Percentiles rank a stretch among this genome's conserved stretches.
Conservation (phyloP, 1,140 invertebrate species). For the Harlomillsia oculata region DNA sequence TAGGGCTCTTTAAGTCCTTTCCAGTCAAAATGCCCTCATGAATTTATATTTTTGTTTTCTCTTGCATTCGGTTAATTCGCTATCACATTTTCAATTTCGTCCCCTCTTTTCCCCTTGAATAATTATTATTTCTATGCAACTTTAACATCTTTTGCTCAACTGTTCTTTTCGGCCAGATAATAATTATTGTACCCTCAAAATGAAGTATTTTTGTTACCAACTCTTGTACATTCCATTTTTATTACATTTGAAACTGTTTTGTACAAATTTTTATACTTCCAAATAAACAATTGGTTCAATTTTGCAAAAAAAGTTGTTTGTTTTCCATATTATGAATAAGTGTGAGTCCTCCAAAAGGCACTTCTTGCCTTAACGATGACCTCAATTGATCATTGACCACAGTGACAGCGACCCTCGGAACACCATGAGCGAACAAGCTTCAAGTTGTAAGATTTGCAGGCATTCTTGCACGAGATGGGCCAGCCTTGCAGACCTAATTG, state of each 20-base stretch:
- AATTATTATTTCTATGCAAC: too few relatives aligned
- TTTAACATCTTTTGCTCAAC: too few relatives aligned
- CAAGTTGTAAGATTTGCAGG: conserved; percentile 1
- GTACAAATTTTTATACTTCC: not conserved
- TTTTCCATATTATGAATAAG: too few relatives aligned
- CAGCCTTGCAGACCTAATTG: conserved; percentile 5
- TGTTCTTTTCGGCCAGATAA: too few relatives aligned
- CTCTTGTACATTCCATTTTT: not conserved
- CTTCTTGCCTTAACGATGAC: not conserved
- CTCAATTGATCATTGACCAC: not conserved
- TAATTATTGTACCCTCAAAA: too few relatives aligned
- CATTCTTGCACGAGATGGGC: not conserved
- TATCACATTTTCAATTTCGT: too few relatives aligned
- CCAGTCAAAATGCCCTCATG: not conserved
- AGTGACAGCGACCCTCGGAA: not conserved
- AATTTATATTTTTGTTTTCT: not conserved
- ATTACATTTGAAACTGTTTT: not conserved
- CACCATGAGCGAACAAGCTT: not conserved
- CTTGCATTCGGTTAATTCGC: too few relatives aligned
- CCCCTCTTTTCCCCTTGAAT: too few relatives aligned
- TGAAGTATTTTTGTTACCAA: not conserved
- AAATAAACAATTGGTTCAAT: not conserved
- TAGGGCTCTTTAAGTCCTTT: not conserved
- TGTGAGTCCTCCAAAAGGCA: too few relatives aligned
- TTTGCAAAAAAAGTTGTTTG: too few relatives aligned